Conservation (phyloP, 2,797 vertebrate species). For the Enteromius afrohamiltoni region DNA sequence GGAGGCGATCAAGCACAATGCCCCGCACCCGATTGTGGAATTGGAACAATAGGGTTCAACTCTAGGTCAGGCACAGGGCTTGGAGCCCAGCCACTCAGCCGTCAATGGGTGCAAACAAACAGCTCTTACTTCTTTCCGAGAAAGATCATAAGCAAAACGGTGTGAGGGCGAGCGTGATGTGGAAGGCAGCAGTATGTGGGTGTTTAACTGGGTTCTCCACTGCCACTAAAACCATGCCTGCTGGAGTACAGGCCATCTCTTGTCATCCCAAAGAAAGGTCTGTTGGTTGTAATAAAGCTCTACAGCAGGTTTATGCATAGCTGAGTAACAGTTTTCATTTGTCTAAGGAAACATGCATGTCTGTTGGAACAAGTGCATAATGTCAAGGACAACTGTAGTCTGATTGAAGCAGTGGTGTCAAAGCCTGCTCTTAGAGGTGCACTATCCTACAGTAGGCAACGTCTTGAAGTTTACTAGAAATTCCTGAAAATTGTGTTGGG, state of each 20-base stretch:
- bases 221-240: conserved; percentile 30
- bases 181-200: conserved; percentile 45
- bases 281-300: background rate
- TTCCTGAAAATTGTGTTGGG: background rate
- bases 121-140: conserved; percentile 60
- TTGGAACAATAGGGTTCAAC: conserved; percentile 89
- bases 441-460: background rate
- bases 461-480: background rate
- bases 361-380: background rate
- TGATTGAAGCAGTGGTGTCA: background rate
- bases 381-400: background rate
- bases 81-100: conserved; percentile 85
- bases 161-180: conserved; percentile 26
- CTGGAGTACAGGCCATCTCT: background rate
- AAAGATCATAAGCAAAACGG: conserved; percentile 50
- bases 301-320: background rate
- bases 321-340: background rate
- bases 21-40: conserved; percentile 70
- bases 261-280: background rate
- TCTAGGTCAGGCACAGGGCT: conserved; percentile 85
- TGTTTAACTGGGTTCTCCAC: conserved; percentile 25
- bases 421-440: background rate
- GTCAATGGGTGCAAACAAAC: conserved; percentile 83
- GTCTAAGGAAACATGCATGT: background rate
- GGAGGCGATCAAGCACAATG: conserved; percentile 62